Conservation (phyloP, 2,888 invertebrate species). For the Psylliodes chrysocephalus region DNA sequence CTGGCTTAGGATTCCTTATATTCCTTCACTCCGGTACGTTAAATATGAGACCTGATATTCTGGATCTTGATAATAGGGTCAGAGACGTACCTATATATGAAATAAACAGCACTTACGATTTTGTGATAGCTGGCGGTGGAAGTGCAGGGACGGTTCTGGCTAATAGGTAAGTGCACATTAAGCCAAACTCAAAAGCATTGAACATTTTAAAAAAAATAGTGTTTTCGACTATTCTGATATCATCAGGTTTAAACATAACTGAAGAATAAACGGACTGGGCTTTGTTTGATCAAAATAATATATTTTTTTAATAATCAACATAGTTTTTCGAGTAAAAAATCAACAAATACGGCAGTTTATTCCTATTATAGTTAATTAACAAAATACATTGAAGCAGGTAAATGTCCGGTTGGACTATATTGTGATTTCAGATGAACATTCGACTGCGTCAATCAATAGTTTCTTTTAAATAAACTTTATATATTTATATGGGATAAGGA, state of each 20-base stretch:
- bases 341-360: too few relatives aligned
- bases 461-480: background rate
- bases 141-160: conserved; percentile 86
- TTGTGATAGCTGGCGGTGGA: conserved; percentile 83
- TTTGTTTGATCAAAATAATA: too few relatives aligned
- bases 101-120: conserved; percentile 76
- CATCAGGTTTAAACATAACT: too few relatives aligned
- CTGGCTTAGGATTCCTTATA: conserved; percentile 73
- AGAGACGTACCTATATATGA: conserved; percentile 67
- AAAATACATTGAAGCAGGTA: background rate
- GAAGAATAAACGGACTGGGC: too few relatives aligned
- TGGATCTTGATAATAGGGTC: conserved; percentile 73
- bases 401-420: background rate
- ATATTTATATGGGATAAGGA: background rate
- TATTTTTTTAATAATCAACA: too few relatives aligned
- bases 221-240: too few relatives aligned
- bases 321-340: too few relatives aligned
- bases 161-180: conserved; percentile 40
- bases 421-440: background rate
- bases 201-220: too few relatives aligned
- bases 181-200: too few relatives aligned
- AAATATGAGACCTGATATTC: conserved; percentile 76
- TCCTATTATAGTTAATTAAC: too few relatives aligned
- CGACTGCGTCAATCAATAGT: background rate
- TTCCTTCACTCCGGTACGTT: conserved; percentile 73